These are phyloP conservation scores for Avahi laniger DNA, from an alignment of 2,797 vertebrate species.

Conservation along the genomic window DNA sequence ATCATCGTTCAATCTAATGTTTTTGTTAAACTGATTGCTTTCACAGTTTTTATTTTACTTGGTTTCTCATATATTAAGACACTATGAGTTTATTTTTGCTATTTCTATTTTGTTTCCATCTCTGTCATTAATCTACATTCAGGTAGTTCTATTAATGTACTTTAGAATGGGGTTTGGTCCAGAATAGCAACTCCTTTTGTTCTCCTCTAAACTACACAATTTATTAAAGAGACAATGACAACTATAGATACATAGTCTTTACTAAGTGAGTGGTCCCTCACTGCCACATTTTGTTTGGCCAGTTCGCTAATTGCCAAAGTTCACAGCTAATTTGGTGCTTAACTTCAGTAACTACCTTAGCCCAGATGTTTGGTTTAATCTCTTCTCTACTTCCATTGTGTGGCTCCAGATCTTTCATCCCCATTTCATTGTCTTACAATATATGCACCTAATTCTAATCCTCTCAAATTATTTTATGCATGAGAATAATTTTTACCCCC, in stretches of 20 bases:
- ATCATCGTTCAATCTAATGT: background rate
- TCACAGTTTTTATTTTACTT: slow-evolving; percentile 50
- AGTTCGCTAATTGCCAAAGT: background rate
- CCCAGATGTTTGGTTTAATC: slow-evolving; percentile 10
- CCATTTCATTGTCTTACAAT: slow-evolving; percentile 24
- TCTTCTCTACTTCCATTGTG: background rate
- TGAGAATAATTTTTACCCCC: slow-evolving; percentile 27
- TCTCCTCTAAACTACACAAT: background rate
- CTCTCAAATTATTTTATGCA: slow-evolving; percentile 57
- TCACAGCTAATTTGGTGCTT: background rate
- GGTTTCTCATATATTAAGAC: background rate
- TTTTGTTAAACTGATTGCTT: background rate
- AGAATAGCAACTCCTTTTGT: background rate
- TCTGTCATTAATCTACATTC: background rate
- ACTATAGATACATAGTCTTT: background rate
- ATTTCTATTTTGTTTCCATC: slow-evolving; percentile 30
- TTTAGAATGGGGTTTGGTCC: background rate
- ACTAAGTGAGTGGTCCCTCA: background rate
- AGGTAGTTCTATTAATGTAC: background rate
- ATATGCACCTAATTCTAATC: background rate
- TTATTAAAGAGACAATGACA: background rate
- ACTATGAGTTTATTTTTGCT: background rate
- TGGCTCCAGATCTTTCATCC: background rate
- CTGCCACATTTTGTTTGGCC: background rate
- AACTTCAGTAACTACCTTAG: background rate